phyloP scores from a whole-genome alignment of 2,888 invertebrate species.

The Gari tellinella region DNA sequence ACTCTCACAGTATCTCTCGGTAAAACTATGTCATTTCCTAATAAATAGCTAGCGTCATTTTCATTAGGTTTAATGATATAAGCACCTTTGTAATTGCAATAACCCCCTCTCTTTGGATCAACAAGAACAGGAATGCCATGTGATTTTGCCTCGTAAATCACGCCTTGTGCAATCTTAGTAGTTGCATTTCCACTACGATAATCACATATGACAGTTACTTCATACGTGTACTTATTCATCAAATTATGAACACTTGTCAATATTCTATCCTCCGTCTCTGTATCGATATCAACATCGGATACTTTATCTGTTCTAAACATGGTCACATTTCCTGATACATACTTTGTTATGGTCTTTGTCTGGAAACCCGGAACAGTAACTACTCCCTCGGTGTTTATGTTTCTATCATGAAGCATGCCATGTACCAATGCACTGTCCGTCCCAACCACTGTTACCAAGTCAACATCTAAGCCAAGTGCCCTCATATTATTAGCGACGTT shows the following conservation, averaged over 20 bases:
- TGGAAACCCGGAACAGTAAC: conserved; percentile 8
- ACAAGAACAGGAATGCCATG: conserved; percentile 17
- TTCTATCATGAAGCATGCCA: neutral
- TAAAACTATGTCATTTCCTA: neutral
- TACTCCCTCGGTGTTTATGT: neutral
- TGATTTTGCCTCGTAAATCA: conserved; percentile 2
- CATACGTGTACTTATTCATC: neutral
- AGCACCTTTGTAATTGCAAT: conserved; percentile 20
- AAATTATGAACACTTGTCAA: neutral
- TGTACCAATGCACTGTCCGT: conserved; percentile 2
- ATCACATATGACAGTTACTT: conserved; percentile 23
- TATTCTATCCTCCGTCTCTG: neutral
- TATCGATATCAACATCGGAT: conserved; percentile 4
- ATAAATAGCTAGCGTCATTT: conserved; percentile 16
- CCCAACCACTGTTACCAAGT: conserved; percentile 28
- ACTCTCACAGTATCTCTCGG: neutral
- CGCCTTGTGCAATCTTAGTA: neutral
- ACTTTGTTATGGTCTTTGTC: conserved; percentile 17
- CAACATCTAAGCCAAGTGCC: conserved; percentile 16
- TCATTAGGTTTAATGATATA: conserved; percentile 29
- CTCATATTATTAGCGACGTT: conserved; percentile 24
- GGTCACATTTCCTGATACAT: neutral
- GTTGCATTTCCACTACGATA: conserved; percentile 26
- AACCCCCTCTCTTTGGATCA: conserved; percentile 40
- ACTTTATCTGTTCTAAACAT: conserved; percentile 6